Percentiles rank a stretch among this genome's conserved stretches.
phyloP scores from a whole-genome alignment of 2,113 vertebrate genomes.

The Ochotona princeps region DNA sequence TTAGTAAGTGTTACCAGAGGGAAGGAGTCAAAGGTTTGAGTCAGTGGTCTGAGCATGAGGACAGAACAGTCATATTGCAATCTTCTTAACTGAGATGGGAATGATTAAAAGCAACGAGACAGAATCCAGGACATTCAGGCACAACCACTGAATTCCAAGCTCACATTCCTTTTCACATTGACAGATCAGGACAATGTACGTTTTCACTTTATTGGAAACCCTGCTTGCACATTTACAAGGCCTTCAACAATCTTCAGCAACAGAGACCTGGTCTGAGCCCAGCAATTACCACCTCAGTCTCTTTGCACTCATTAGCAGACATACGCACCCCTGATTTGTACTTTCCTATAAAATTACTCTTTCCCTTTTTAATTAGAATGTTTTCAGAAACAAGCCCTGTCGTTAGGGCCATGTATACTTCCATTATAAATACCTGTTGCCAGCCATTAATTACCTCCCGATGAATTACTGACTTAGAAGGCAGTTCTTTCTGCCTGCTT shows the following conservation, averaged over 20 bases:
- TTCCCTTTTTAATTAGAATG: slow-evolving; percentile 81
- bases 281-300: slow-evolving; percentile 67
- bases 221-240: slow-evolving; percentile 36
- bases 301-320: slow-evolving; percentile 66
- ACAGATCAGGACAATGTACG: not conserved
- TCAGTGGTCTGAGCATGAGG: not conserved
- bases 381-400: slow-evolving; percentile 71
- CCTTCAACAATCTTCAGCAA: slow-evolving; percentile 51
- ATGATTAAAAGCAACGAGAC: slow-evolving; percentile 15
- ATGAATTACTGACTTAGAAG: slow-evolving; percentile 71
- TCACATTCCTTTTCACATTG: not conserved
- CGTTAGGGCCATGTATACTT: slow-evolving; percentile 75
- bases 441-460: slow-evolving; percentile 75
- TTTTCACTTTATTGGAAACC: slow-evolving; percentile 32
- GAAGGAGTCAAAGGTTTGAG: not conserved
- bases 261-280: slow-evolving; percentile 35
- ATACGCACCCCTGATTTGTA: slow-evolving; percentile 76
- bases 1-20: not conserved
- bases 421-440: slow-evolving; percentile 76
- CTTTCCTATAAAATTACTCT: slow-evolving; percentile 77
- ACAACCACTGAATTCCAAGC: not conserved
- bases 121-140: not conserved
- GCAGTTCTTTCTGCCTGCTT: slow-evolving; percentile 42
- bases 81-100: slow-evolving; percentile 25
- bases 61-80: not conserved